Evolutionary conservation across 2,797 vertebrate species (phyloP).

Genomic region (Iguana delicatissima): DNA sequence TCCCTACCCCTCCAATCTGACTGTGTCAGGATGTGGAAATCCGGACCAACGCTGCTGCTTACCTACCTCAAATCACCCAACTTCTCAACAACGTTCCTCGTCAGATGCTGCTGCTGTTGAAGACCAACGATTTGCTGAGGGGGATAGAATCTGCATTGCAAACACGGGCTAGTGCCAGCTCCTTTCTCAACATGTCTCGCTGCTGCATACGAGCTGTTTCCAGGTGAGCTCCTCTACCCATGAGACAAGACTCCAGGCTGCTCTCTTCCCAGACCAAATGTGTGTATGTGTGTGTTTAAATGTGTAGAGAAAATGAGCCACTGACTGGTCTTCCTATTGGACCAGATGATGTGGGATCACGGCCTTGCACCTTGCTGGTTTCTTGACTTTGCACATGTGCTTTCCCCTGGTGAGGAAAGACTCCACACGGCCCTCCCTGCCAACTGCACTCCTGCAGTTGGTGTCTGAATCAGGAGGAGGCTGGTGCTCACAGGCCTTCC

Average conservation of each 20-base stretch:
- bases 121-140: slow-evolving; percentile 95
- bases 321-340: no score
- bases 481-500: no score
- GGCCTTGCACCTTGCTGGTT: no score
- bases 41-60: slow-evolving; percentile 86
- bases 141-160: slow-evolving; percentile 91
- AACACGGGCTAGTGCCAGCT: slow-evolving; percentile 90
- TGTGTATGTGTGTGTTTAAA: no score
- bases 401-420: not conserved
- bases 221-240: slow-evolving; percentile 76
- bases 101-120: slow-evolving; percentile 95
- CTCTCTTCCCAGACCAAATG: no score
- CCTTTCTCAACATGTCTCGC: slow-evolving; percentile 97
- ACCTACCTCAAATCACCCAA: slow-evolving; percentile 94
- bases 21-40: slow-evolving; percentile 88
- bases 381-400: not conserved
- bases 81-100: slow-evolving; percentile 92
- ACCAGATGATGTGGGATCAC: no score
- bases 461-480: not conserved
- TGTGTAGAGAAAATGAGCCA: not conserved
- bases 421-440: no score
- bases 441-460: not conserved
- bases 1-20: slow-evolving; percentile 32
- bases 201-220: slow-evolving; percentile 92
- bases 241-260: not conserved